Percentiles rank a stretch among this genome's conserved stretches.
Conservation (phyloP, 2,113 vertebrate species). For the Pteronura brasiliensis region DNA sequence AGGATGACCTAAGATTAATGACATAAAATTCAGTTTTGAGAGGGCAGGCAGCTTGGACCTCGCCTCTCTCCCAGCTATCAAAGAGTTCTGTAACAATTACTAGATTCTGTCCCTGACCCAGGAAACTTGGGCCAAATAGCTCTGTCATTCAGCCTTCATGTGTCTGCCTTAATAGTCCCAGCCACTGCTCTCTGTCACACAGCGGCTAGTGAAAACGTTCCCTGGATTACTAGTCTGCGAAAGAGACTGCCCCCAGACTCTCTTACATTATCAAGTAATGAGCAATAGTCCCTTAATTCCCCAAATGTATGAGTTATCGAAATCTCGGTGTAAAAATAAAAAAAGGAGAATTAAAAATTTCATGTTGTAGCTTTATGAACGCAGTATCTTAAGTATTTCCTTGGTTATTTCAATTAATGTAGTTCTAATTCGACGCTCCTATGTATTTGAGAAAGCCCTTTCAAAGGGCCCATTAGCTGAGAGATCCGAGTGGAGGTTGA, state of each 20-base stretch:
- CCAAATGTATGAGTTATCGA: not conserved
- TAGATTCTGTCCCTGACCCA: not conserved
- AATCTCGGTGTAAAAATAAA: not conserved
- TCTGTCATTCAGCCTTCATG: not conserved
- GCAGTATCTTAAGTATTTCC: not conserved
- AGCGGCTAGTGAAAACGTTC: not conserved
- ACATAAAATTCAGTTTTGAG: not conserved
- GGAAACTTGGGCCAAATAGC: not conserved
- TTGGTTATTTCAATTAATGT: constrained; percentile 8
- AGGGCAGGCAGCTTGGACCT: not conserved
- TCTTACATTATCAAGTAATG: not conserved
- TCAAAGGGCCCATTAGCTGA: not conserved
- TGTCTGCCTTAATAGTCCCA: not conserved
- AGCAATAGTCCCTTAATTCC: not conserved
- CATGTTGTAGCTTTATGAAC: not conserved
- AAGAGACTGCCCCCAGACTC: not conserved
- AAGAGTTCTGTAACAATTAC: not conserved
- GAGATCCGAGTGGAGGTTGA: not conserved
- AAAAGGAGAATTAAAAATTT: not conserved
- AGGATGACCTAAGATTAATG: not conserved
- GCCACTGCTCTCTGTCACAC: not conserved
- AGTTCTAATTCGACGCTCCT: not conserved
- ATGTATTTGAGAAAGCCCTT: not conserved
- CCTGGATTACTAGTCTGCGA: not conserved
- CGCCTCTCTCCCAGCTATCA: not conserved